Base-by-base conservation (phyloP, 2,888 invertebrate species). In the Blastobasis lacticolella region DNA sequence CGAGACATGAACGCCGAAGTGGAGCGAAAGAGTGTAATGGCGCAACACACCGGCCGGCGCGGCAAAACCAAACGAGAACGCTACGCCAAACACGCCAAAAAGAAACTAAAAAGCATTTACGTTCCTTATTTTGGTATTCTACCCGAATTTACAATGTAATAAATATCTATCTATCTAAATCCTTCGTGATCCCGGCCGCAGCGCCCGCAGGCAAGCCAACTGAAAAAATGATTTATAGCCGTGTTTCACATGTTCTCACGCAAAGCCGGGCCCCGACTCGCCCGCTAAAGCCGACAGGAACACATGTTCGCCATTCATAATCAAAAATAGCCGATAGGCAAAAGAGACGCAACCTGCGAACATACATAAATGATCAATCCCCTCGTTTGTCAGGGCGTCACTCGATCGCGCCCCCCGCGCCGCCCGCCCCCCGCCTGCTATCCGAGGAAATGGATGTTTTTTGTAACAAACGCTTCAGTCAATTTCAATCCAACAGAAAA, bases 11-110 rank as follows among this genome's bases (percentile, higher is more conserved):
- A 40, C 46, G 49, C 48, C 52, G 64, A 64, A 71, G 69, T 69
- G 61, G 62, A 64, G 59, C 61, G 65, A 66, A 63, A 66, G 70
- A 73, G 61, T 59, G 62, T 68, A 71, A 73, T 65, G 65, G 60
- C 61, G 60, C 64, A 56, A 56, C 56, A 56, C 56, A 58, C 57
- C 56, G 52, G 52, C 57, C 48, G 49, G 51, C 53, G 57, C 57
- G 57, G 63, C 63, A 59, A 65, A 62, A 63, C 55, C 54, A 54
- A 37, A 48, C 36, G 45, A 51, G 55, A 37, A 43, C 6, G n/a
- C 6, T 38, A 8, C 43, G 36, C 45, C 42, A 23, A 41, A 46
- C 44, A 53, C 49, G 49, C 50, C 50, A 59, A 53, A 63, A 40
- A 57, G 54, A 54, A 55, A 56, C 56, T 51, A 57, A 48, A 53